These are phyloP conservation scores for Aleadryas rufinucha DNA, from an alignment of 2,113 vertebrate genomes.

Conservation along the genomic window DNA sequence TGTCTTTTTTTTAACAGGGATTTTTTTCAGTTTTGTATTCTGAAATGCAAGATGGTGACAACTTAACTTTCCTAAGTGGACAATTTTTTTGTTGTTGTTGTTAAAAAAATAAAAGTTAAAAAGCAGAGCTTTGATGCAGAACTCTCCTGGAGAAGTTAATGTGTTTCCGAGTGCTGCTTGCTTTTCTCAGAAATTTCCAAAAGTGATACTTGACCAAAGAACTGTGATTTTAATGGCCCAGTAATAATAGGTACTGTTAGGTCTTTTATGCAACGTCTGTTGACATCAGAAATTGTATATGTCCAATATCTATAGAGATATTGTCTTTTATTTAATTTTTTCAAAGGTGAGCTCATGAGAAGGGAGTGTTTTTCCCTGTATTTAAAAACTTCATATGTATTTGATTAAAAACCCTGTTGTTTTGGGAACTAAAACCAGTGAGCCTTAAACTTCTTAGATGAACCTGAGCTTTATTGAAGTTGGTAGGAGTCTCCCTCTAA, in stretches of 20 bases:
- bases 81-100: constrained; percentile 3
- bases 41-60: constrained; percentile 38
- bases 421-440: not conserved
- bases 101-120: constrained; percentile 59
- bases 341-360: not conserved
- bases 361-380: not conserved
- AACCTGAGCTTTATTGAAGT: not conserved
- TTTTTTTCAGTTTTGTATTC: constrained; percentile 68
- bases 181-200: not conserved
- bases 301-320: not conserved
- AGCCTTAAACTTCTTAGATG: not conserved
- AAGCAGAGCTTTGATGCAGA: constrained; percentile 43
- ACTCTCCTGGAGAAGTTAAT: constrained; percentile 15
- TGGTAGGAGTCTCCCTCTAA: not conserved
- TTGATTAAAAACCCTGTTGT: not conserved
- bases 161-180: not conserved
- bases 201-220: not conserved
- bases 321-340: not conserved
- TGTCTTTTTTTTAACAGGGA: constrained; percentile 42
- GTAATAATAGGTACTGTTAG: not conserved
- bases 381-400: not conserved
- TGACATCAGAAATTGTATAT: not conserved
- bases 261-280: not conserved
- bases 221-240: not conserved
- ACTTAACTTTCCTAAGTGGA: constrained; percentile 59